Evolutionary conservation across 2,113 vertebrate species (phyloP), one percentile per base, ranked within the genome.

Genomic region (Anser brachyrhynchus): DNA sequence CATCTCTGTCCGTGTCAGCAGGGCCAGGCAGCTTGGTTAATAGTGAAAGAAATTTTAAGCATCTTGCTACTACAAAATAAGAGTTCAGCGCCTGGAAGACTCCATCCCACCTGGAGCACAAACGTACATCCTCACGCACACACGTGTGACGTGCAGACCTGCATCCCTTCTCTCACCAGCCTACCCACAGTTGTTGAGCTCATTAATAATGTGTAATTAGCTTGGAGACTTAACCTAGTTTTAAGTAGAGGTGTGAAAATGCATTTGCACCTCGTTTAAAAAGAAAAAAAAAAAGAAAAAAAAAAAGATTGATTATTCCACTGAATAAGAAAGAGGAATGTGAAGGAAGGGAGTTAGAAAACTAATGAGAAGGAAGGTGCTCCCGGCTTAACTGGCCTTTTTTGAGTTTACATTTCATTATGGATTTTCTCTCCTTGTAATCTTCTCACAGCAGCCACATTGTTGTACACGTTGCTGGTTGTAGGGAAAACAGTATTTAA

Each of bases 121-220:
- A 31, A 46, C 1, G 0, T 37, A 44, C 16, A 15, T 80, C 70
- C 2, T 1, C 3, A 1, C 59, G 66, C 11, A 2, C 26, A 13
- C 37, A 2, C 3, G 7, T 31, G 3, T 3, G 16, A 7, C 2
- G 0, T 33, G n/a, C 61, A 89, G 86, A 37, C n/a, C 62, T 33
- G 15, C 2, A 1, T 15, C 82, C 61, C 64, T 76, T 46, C 77
- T 41, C 87, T 72, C 6, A 20, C 71, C 71, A 79, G 55, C 67
- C 54, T 84, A 29, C 46, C 70, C 80, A 20, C 41, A 33, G 61
- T 82, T 79, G 74, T 11, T 88, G 81, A 91, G 81, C 54, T 92
- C 88, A 86, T 95, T 97, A 96, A 87, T 93, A 69, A 86, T 54
- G 71, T 84, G 82, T 93, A 95, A 97, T 97, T 96, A 97, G 69